Evolutionary conservation across 2,797 vertebrate species (phyloP).

Genomic region (Pipistrellus nathusii): DNA sequence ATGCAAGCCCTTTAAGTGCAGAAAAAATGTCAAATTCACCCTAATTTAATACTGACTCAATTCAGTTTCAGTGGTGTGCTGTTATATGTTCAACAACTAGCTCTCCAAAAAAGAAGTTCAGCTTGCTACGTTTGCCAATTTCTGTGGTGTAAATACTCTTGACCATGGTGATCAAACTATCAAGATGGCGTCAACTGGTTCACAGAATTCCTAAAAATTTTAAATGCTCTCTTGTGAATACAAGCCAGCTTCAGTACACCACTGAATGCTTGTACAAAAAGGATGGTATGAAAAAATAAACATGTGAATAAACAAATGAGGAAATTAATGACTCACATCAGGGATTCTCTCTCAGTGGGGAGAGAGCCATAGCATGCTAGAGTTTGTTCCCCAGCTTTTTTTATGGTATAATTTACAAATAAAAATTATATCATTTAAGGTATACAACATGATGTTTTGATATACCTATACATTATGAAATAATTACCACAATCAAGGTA

Average conservation of each 20-base stretch:
- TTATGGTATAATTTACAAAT: background rate
- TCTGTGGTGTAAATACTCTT: slow-evolving; percentile 32
- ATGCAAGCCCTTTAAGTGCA: background rate
- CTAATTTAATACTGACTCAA: background rate
- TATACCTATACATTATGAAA: background rate
- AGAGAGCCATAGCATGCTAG: background rate
- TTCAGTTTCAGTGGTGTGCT: background rate
- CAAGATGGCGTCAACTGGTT: background rate
- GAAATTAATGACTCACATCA: background rate
- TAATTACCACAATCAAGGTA: background rate
- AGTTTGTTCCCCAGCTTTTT: background rate
- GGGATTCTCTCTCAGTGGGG: background rate
- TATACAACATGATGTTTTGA: background rate
- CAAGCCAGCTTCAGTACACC: background rate
- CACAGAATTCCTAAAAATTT: background rate
- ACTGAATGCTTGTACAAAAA: background rate
- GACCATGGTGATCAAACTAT: background rate
- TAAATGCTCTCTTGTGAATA: background rate
- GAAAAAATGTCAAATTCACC: background rate
- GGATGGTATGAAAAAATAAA: slow-evolving; percentile 19
- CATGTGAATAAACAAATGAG: background rate
- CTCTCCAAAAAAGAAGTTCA: background rate
- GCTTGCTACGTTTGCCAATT: background rate
- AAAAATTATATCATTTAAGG: background rate
- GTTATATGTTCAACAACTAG: background rate